Base-by-base conservation (phyloP, 1,140 invertebrate species). In the Scaptomyza montana region DNA sequence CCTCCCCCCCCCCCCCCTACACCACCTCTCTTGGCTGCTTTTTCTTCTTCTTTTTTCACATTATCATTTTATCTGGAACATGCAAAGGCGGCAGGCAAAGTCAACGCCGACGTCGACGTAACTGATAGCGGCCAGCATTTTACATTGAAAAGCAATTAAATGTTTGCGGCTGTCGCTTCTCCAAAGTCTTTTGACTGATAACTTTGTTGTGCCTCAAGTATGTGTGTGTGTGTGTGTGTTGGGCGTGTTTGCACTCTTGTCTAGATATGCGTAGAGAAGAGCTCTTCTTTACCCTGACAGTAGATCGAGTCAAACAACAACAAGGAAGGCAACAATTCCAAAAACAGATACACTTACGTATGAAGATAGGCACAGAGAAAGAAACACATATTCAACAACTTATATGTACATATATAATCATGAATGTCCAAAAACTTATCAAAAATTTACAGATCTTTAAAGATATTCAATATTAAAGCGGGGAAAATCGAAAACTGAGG, bases 71-170 rank as follows among this genome's bases (percentile, higher is more conserved):
- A 74, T 74, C 67, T 74, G 72, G 53, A 74, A 74, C 72, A 74
- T 74, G 67, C 72, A 70, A 74, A 74, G 72, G 47, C 72, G 53
- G 53, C 59, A 16, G 16, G 16, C 16, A 16, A 16, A 59, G 53
- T 10, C 46, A 39, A 46, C 30, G 54, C 12, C 21, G 19, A 2
- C 16, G 69, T 43, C 55, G 33, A 25, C 49, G 70, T 55, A 25
- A 33, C 57, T 74, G 71, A 73, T 73, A 73, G 56, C 64, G 46
- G 25, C 16, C 63, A 63, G 69, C 51, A 21, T 65, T 78, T 62
- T 79, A 77, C 71, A 86, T 80, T 86, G 78, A 78, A 86, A 81
- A 81, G 64, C 81, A 86, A 86, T 86, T 78, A 87, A 72, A 67
- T 78, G 70, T 68, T 67, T 74, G 65, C 53, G 41, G 56, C 63